phyloP scores from a whole-genome alignment of 2,888 invertebrate genomes.

The Clanis bilineata region DNA sequence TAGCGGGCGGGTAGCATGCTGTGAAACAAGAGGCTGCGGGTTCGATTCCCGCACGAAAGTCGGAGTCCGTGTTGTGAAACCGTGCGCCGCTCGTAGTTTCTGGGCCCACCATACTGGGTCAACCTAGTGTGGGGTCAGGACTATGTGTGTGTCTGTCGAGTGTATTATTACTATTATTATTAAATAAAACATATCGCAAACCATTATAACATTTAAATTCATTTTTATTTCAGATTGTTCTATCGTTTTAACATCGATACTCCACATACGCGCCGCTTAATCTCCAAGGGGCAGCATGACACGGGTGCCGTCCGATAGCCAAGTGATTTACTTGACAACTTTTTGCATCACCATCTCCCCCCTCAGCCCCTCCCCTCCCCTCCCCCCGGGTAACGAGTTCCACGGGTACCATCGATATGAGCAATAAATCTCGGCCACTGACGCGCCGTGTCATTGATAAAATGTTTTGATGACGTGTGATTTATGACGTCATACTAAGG shows the following conservation, averaged over 20 bases:
- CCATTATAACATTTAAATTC: not conserved
- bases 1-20: too few relatives aligned
- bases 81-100: too few relatives aligned
- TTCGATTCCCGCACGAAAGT: too few relatives aligned
- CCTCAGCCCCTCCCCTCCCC: not conserved
- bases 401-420: constrained; percentile 1
- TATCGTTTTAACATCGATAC: not conserved
- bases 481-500: not conserved
- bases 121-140: too few relatives aligned
- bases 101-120: too few relatives aligned
- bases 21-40: too few relatives aligned
- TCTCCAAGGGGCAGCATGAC: constrained; percentile 1
- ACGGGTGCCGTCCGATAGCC: constrained; percentile 10
- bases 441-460: not conserved
- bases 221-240: too few relatives aligned
- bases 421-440: not conserved
- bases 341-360: not conserved
- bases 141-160: too few relatives aligned
- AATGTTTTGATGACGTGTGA: not conserved
- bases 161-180: too few relatives aligned
- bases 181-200: too few relatives aligned
- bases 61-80: too few relatives aligned
- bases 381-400: not conserved
- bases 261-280: not conserved
- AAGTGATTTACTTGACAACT: constrained; percentile 12